Evolutionary conservation across 2,113 vertebrate species (phyloP).

Genomic region (Sclerurus mexicanus): DNA sequence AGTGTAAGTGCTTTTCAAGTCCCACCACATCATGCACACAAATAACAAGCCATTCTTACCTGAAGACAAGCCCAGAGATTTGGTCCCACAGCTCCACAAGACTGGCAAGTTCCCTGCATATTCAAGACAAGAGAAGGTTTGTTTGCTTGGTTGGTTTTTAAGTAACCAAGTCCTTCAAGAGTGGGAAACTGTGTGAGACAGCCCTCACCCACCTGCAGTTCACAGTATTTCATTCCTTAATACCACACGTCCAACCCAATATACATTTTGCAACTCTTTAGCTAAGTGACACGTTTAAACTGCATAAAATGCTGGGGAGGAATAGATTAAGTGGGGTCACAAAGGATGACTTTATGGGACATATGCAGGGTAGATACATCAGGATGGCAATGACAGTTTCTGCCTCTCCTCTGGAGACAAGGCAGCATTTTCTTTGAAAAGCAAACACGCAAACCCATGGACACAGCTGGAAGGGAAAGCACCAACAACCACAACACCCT

Average conservation of each 20-base stretch:
- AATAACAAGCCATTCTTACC: conserved; percentile 71
- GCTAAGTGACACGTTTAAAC: background rate
- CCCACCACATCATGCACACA: background rate
- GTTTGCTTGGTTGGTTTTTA: background rate
- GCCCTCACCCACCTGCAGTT: background rate
- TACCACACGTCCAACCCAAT: background rate
- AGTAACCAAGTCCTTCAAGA: background rate
- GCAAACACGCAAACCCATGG: background rate
- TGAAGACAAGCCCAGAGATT: conserved; percentile 99
- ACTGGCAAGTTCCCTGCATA: conserved; percentile 91
- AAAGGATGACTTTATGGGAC: background rate
- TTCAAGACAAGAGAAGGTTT: background rate
- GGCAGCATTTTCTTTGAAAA: background rate
- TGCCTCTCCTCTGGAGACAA: background rate
- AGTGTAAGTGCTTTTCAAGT: background rate
- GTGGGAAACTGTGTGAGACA: background rate
- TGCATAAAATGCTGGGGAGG: background rate
- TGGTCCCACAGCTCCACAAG: conserved; percentile 90
- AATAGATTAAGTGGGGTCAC: background rate
- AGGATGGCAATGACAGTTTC: background rate
- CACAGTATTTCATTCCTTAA: background rate
- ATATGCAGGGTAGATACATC: background rate
- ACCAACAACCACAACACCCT: background rate
- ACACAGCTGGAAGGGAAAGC: background rate
- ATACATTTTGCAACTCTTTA: rapidly evolving